phyloP scores from a whole-genome alignment of 2,888 invertebrate species.

The Pseudococcus viburni region DNA sequence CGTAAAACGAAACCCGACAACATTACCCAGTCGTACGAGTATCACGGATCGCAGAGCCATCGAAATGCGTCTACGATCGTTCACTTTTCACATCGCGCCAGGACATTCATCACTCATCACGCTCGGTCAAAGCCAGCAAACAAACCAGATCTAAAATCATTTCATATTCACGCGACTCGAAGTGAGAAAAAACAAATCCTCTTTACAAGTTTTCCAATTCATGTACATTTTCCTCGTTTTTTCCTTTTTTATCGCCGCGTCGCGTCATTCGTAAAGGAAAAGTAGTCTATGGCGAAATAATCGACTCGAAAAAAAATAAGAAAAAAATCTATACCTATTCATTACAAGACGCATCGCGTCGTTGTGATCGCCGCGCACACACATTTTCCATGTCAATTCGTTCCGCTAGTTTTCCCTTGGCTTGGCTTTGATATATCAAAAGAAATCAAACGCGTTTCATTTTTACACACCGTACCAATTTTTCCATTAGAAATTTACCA shows the following conservation, averaged over 20 bases:
- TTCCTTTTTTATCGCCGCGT: not conserved
- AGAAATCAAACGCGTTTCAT: constrained; percentile 43
- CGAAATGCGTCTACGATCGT: constrained; percentile 34
- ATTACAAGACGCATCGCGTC: constrained; percentile 17
- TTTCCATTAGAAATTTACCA: constrained; percentile 47
- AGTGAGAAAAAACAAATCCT: not conserved
- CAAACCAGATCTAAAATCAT: not conserved
- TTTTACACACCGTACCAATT: constrained; percentile 22
- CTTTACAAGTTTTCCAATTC: not conserved
- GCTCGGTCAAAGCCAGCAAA: not conserved
- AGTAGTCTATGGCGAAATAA: not conserved
- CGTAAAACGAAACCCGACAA: constrained; percentile 13
- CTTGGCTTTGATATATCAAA: constrained; percentile 11
- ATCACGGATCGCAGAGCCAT: constrained; percentile 10
- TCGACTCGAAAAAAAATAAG: not conserved
- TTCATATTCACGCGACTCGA: not conserved
- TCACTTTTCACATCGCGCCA: constrained; percentile 28
- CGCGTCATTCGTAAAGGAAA: constrained; percentile 12
- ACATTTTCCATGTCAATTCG: constrained; percentile 45
- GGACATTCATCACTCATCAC: not conserved
- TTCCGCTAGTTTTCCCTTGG: constrained; percentile 47
- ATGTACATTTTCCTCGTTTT: not conserved
- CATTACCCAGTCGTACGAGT: not conserved
- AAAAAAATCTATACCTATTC: constrained; percentile 30
- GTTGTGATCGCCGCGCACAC: not conserved